These are phyloP conservation scores for Alviniconcha marisindica DNA, from an alignment of 1,140 invertebrate genomes.

Conservation along the genomic window DNA sequence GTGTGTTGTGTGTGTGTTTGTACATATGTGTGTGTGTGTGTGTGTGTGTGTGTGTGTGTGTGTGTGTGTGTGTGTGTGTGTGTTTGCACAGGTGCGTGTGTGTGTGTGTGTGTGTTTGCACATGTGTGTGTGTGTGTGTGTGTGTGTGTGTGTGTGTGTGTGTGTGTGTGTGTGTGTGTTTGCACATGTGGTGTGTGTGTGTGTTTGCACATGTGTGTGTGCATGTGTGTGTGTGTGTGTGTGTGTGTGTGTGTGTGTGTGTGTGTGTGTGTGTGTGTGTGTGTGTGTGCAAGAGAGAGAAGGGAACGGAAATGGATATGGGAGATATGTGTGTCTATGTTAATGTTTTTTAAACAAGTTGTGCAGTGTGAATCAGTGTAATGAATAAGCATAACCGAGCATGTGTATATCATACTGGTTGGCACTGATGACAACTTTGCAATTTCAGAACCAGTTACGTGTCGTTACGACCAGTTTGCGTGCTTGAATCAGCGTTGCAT, in stretches of 20 bases:
- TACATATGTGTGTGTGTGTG: not conserved
- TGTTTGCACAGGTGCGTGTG: no score
- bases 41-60: not conserved
- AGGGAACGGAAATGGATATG: not conserved
- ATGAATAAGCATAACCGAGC: not conserved
- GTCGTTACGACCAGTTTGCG: constrained; percentile 54
- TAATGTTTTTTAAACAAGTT: not conserved
- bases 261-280: not conserved
- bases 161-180: not conserved
- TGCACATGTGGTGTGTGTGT: not conserved
- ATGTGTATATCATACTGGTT: no score
- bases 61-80: no score
- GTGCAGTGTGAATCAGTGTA: not conserved
- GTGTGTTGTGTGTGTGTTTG: not conserved
- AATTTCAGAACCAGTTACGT: constrained; percentile 39
- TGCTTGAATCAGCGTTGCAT: constrained; percentile 75
- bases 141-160: not conserved
- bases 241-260: no score
- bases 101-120: no score
- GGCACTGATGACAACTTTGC: no score
- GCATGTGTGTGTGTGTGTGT: not conserved
- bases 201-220: not conserved
- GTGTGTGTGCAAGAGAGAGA: not conserved
- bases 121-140: no score
- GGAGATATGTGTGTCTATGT: not conserved